Conservation (phyloP, 2,888 invertebrate species). For the Lochmaea crataegi region DNA sequence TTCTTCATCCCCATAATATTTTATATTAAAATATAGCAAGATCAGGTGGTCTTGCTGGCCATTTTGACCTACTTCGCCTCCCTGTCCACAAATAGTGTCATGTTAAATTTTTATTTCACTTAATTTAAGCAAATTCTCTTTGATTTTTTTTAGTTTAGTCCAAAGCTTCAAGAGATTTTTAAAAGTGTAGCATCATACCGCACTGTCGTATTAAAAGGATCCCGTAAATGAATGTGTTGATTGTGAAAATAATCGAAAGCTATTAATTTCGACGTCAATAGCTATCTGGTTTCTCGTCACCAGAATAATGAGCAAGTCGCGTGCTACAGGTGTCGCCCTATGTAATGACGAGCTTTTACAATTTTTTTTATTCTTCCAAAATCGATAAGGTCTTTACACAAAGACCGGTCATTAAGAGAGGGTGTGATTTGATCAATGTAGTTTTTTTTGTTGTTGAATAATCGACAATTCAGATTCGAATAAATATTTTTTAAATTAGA, state of each 20-base stretch:
- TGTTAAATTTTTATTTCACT: too few species aligned
- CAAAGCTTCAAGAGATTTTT: neutral
- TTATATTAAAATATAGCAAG: too few species aligned
- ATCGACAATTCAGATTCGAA: neutral
- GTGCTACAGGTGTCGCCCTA: slow-evolving; percentile 61
- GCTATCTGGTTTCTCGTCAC: slow-evolving; percentile 53
- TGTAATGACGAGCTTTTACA: slow-evolving; percentile 57
- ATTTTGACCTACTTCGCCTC: too few species aligned
- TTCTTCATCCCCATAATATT: too few species aligned
- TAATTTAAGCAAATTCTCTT: too few species aligned
- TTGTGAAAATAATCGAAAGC: slow-evolving; percentile 62
- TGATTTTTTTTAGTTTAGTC: too few species aligned
- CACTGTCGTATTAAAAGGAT: slow-evolving; percentile 44
- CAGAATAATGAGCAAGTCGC: slow-evolving; percentile 61
- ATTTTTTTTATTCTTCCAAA: slow-evolving; percentile 31
- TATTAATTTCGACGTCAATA: slow-evolving; percentile 62
- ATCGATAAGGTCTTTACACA: slow-evolving; percentile 34
- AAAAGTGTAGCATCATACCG: slow-evolving; percentile 9
- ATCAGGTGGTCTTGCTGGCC: too few species aligned
- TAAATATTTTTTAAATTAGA: neutral
- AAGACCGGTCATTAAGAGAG: slow-evolving; percentile 31
- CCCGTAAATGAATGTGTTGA: slow-evolving; percentile 55
- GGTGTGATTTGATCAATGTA: slow-evolving; percentile 37
- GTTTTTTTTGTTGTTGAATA: neutral
- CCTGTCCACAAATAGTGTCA: too few species aligned